phyloP scores from a whole-genome alignment of 2,888 invertebrate species.

The Pandemis heparana region DNA sequence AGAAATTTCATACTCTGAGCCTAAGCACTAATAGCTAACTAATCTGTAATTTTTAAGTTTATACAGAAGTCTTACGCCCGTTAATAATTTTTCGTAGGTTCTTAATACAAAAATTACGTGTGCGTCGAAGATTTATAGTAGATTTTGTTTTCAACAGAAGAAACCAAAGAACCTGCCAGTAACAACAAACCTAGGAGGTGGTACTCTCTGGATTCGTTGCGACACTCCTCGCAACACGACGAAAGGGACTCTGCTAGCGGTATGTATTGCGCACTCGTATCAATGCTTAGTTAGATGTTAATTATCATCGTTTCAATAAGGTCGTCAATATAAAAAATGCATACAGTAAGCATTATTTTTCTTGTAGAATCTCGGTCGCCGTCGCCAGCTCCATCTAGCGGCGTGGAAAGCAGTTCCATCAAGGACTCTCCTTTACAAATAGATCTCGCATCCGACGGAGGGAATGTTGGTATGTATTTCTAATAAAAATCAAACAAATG shows the following conservation, averaged over 20 bases:
- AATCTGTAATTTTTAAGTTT: no score
- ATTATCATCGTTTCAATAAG: no score
- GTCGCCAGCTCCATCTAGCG: slow-evolving; percentile 95
- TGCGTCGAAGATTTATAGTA: background rate
- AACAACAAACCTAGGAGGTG: slow-evolving; percentile 70
- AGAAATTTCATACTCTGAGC: no score
- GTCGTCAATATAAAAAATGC: no score
- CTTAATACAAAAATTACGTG: no score
- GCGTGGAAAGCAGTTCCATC: slow-evolving; percentile 93
- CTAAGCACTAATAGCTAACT: no score
- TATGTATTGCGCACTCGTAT: slow-evolving; percentile 47
- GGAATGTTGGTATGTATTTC: slow-evolving; percentile 74
- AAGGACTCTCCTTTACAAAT: slow-evolving; percentile 93
- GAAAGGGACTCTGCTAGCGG: slow-evolving; percentile 81
- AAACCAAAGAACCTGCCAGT: slow-evolving; percentile 71
- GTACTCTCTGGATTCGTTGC: slow-evolving; percentile 80
- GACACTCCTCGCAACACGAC: slow-evolving; percentile 71
- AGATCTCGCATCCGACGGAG: slow-evolving; percentile 89
- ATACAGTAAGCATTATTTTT: slow-evolving; percentile 16
- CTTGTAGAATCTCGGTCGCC: slow-evolving; percentile 90
- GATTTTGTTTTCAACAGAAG: slow-evolving; percentile 55
- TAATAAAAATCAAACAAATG: background rate
- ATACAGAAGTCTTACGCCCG: no score
- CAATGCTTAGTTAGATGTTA: background rate
- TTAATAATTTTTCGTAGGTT: no score